Evolutionary conservation across 2,888 invertebrate species (phyloP).

Genomic region (Dolomedes plantarius): DNA sequence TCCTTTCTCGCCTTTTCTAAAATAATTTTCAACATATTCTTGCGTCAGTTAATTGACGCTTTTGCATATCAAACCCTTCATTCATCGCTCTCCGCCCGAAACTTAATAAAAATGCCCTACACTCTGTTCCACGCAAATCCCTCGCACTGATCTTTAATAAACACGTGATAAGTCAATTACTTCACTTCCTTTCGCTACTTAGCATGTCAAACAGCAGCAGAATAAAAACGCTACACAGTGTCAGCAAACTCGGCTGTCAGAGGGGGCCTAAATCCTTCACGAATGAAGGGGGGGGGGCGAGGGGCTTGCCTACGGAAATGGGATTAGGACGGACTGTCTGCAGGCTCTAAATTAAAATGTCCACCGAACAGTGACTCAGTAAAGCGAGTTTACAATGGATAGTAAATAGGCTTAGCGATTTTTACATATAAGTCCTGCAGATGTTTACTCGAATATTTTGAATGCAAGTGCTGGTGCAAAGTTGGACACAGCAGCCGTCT

Average conservation of each 20-base stretch:
- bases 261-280: constrained; percentile 4
- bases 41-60: too few relatives aligned
- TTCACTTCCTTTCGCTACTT: neutral
- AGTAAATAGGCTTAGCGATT: neutral
- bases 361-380: constrained; percentile 36
- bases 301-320: neutral
- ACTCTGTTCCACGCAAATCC: neutral
- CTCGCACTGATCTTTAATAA: constrained; percentile 2
- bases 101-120: neutral
- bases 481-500: too few relatives aligned
- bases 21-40: too few relatives aligned
- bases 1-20: too few relatives aligned
- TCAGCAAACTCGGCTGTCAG: neutral
- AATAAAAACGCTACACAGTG: neutral
- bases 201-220: constrained; percentile 13
- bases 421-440: neutral
- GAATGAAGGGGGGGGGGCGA: neutral
- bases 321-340: constrained; percentile 25
- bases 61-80: neutral
- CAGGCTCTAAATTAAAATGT: constrained; percentile 38
- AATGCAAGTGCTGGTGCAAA: too few relatives aligned
- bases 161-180: constrained; percentile 9
- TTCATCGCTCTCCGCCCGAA: neutral
- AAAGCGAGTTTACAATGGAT: neutral
- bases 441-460: neutral